A percentile compares a stretch with the other conserved stretches of the same genome.
Evolutionary conservation across 2,113 vertebrate genomes (phyloP).

Genomic region (Sapajus apella): DNA sequence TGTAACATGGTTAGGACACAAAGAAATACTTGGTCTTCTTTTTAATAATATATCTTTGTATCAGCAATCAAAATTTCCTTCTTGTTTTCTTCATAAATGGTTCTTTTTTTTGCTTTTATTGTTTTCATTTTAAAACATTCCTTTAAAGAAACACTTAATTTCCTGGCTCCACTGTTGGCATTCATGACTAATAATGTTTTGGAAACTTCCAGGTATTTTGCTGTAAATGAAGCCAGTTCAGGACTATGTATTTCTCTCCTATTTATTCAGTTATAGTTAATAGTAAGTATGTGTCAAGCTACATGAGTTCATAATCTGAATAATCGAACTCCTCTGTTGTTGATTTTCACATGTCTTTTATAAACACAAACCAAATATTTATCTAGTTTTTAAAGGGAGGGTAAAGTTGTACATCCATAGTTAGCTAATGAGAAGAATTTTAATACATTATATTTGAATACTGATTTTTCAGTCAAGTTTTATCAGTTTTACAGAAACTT

Average conservation of each 20-base stretch:
- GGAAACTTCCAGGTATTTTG: constrained; percentile 72
- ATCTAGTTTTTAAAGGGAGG: constrained; percentile 47
- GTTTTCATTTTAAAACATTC: constrained; percentile 63
- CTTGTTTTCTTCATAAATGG: constrained; percentile 38
- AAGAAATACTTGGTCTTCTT: constrained; percentile 66
- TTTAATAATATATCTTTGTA: constrained; percentile 62
- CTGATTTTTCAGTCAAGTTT: not conserved
- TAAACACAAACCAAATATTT: constrained; percentile 15
- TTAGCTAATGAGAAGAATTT: constrained; percentile 50
- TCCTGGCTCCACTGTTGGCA: not conserved
- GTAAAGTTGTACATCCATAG: constrained; percentile 59
- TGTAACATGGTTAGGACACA: constrained; percentile 24
- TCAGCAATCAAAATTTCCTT: constrained; percentile 48
- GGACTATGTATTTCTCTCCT: constrained; percentile 3
- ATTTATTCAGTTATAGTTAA: constrained; percentile 64
- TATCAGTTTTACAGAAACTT: not conserved
- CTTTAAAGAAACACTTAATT: constrained; percentile 50
- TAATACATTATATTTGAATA: constrained; percentile 47
- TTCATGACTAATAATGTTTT: constrained; percentile 55
- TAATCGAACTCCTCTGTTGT: constrained; percentile 39
- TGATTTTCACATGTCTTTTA: constrained; percentile 43
- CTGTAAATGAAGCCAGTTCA: constrained; percentile 51
- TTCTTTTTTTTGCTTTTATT: constrained; percentile 64
- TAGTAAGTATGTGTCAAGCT: constrained; percentile 9
- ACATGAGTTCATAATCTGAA: constrained; percentile 52